These are phyloP conservation scores for Leptobrachium ailaonicum DNA, from an alignment of 2,113 vertebrate genomes.

Conservation along the genomic window DNA sequence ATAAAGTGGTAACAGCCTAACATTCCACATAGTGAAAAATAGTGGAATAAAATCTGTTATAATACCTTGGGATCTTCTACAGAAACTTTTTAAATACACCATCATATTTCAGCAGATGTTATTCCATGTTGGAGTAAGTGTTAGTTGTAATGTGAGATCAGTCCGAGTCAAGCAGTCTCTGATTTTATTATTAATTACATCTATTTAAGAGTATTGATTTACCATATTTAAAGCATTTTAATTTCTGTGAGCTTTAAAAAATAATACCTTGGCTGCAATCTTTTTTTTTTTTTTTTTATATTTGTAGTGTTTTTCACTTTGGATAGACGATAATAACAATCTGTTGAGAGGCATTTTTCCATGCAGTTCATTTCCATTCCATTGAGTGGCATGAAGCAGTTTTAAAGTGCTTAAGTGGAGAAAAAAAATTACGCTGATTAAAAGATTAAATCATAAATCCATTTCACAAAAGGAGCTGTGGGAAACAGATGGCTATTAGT, in stretches of 20 bases:
- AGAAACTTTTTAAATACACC: slow-evolving; percentile 2
- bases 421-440: slow-evolving; percentile 38
- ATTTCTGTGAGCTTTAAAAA: not conserved
- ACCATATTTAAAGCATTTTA: slow-evolving; percentile 24
- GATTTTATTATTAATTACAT: slow-evolving; percentile 32
- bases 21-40: not conserved
- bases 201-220: slow-evolving; percentile 16
- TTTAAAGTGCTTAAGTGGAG: slow-evolving; percentile 16
- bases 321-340: slow-evolving; percentile 24
- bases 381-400: slow-evolving; percentile 15
- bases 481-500: slow-evolving; percentile 21
- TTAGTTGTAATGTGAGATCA: slow-evolving; percentile 9
- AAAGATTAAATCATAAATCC: slow-evolving; percentile 31
- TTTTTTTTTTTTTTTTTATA: not conserved
- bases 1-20: not conserved
- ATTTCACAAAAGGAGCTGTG: slow-evolving; percentile 9
- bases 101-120: slow-evolving; percentile 11
- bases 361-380: slow-evolving; percentile 34
- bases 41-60: not conserved
- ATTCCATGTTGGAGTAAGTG: slow-evolving; percentile 3
- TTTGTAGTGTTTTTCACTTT: slow-evolving; percentile 22
- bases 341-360: slow-evolving; percentile 31
- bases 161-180: not conserved
- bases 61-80: slow-evolving; percentile 1
- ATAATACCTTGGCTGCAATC: slow-evolving; percentile 1